Conservation (phyloP, 1,140 invertebrate species). For the Caenorhabditis briggsae region DNA sequence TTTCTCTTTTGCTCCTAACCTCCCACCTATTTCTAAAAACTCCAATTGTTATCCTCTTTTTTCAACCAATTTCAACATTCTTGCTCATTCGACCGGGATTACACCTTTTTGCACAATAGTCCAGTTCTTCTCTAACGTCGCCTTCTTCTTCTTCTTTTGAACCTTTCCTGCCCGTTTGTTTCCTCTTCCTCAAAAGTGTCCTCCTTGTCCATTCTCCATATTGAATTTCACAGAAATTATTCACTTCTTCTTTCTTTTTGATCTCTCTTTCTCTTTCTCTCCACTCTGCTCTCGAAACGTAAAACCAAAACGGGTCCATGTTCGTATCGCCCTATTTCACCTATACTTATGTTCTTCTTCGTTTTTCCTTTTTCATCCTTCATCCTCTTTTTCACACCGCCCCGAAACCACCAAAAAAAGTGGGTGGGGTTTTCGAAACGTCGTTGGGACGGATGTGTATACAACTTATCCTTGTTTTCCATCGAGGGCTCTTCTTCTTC, state of each 20-base stretch:
- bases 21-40: constrained; percentile 49
- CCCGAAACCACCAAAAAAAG: not conserved
- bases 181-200: not conserved
- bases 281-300: not conserved
- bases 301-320: not conserved
- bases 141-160: constrained; percentile 12
- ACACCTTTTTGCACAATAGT: no score
- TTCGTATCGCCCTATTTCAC: not conserved
- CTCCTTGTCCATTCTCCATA: not conserved
- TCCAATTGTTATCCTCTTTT: constrained; percentile 41
- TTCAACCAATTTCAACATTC: constrained; percentile 48
- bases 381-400: not conserved
- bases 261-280: constrained; percentile 27
- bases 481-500: no score
- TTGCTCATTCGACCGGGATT: constrained; percentile 52
- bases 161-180: not conserved
- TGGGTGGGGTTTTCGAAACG: constrained; percentile 20
- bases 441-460: constrained; percentile 3
- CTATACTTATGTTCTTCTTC: constrained; percentile 12
- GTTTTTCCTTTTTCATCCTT: not conserved
- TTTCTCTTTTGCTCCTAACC: constrained; percentile 42
- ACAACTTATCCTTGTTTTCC: not conserved
- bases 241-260: constrained; percentile 27
- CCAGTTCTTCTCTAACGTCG: not conserved
- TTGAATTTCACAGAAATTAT: constrained; percentile 50